A percentile compares a stretch with the other conserved stretches of the same genome.
These are phyloP conservation scores for Zaprionus davidi DNA, from an alignment of 1,140 invertebrate species.

Conservation along the genomic window DNA sequence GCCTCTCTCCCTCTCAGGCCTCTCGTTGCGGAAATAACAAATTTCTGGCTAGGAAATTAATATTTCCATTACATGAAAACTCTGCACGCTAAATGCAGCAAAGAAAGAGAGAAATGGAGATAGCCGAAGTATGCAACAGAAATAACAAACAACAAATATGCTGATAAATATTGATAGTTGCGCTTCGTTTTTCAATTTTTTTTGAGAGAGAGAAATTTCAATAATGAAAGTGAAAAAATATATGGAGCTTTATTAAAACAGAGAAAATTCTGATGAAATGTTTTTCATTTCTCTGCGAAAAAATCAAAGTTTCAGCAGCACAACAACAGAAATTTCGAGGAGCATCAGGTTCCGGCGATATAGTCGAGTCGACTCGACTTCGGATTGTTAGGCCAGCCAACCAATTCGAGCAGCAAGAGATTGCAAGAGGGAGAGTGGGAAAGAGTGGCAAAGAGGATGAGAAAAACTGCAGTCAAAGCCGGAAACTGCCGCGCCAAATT, in stretches of 20 bases:
- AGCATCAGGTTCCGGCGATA: slow-evolving; percentile 22
- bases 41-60: slow-evolving; percentile 82
- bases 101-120: neutral
- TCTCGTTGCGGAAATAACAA: slow-evolving; percentile 76
- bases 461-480: slow-evolving; percentile 37
- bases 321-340: neutral
- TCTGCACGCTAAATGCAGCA: slow-evolving; percentile 34
- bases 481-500: slow-evolving; percentile 69
- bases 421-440: slow-evolving; percentile 7
- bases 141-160: neutral
- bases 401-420: slow-evolving; percentile 10
- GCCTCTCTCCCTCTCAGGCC: neutral
- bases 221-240: slow-evolving; percentile 7
- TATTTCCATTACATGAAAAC: slow-evolving; percentile 80
- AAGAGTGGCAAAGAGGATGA: slow-evolving; percentile 13
- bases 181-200: neutral
- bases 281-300: neutral
- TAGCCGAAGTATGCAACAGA: neutral
- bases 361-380: slow-evolving; percentile 5
- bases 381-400: slow-evolving; percentile 25
- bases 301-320: slow-evolving; percentile 11
- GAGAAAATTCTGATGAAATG: neutral
- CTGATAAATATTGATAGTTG: slow-evolving; percentile 3
- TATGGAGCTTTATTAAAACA: neutral
- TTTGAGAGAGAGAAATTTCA: neutral